phyloP scores from a whole-genome alignment of 2,888 invertebrate species.

The Nowickia ferox region DNA sequence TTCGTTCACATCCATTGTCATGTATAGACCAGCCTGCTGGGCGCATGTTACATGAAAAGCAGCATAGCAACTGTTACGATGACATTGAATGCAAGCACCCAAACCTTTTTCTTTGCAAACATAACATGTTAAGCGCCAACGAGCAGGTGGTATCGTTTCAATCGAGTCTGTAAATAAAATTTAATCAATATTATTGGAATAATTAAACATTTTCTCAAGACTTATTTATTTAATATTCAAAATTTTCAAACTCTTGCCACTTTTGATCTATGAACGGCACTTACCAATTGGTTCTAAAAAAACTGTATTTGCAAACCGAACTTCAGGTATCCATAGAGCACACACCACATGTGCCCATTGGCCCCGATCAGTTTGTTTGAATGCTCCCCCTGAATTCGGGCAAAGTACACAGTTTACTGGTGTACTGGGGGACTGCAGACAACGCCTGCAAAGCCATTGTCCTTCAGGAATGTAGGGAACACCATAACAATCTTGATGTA shows the following conservation, averaged over 20 bases:
- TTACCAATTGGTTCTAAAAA: conserved; percentile 97
- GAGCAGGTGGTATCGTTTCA: conserved; percentile 96
- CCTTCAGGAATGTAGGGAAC: conserved; percentile 97
- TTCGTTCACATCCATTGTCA: conserved; percentile 96
- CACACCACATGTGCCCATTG: conserved; percentile 99
- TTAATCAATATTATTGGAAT: neutral
- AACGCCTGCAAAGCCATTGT: conserved; percentile 98
- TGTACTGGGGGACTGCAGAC: conserved; percentile 97
- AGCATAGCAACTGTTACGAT: conserved; percentile 97
- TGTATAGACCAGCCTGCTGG: conserved; percentile 95
- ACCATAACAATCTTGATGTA: conserved; percentile 99
- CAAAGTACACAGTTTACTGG: conserved; percentile 99
- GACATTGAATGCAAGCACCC: conserved; percentile 99
- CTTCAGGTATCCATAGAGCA: conserved; percentile 99
- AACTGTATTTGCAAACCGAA: conserved; percentile 98
- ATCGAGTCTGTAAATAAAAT: conserved; percentile 90
- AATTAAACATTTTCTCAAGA: too few species aligned
- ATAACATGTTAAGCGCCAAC: conserved; percentile 98
- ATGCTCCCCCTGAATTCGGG: conserved; percentile 98
- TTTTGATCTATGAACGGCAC: conserved; percentile 67
- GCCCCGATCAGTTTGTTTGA: conserved; percentile 97
- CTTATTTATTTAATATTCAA: too few species aligned
- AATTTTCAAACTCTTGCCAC: neutral
- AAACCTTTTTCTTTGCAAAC: conserved; percentile 96
- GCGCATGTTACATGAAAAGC: conserved; percentile 99